These are phyloP conservation scores for Protaetia brevitarsis DNA, from an alignment of 1,140 invertebrate species.

Conservation along the genomic window DNA sequence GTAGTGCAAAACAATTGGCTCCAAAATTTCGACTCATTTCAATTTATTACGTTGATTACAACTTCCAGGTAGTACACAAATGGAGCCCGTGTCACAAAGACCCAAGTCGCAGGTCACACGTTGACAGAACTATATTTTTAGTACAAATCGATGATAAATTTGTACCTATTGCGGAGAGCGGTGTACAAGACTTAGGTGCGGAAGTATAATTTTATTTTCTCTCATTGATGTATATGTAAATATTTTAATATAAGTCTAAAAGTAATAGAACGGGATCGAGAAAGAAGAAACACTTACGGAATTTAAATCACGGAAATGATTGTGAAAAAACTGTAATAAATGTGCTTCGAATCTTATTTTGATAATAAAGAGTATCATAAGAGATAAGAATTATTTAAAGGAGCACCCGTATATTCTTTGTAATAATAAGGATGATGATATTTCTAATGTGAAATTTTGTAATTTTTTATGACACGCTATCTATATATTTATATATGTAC, in stretches of 20 bases:
- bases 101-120: constrained; percentile 77
- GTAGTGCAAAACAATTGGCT: constrained; percentile 53
- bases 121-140: constrained; percentile 87
- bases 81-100: constrained; percentile 90
- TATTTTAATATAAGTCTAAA: not conserved
- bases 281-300: too few relatives aligned
- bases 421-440: not conserved
- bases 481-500: not conserved
- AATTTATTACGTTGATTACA: not conserved
- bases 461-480: constrained; percentile 7
- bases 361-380: constrained; percentile 1
- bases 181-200: constrained; percentile 59
- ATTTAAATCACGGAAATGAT: too few relatives aligned
- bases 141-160: constrained; percentile 89
- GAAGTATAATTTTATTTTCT: constrained; percentile 42
- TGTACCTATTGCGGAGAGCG: constrained; percentile 88
- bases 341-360: constrained; percentile 4
- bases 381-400: not conserved
- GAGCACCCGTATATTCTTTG: not conserved
- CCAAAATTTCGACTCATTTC: not conserved
- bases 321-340: not conserved
- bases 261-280: too few relatives aligned
- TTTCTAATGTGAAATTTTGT: not conserved
- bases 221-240: too few relatives aligned
- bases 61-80: constrained; percentile 75